Conservation (phyloP, 2,888 invertebrate species). For the Drepana falcataria region DNA sequence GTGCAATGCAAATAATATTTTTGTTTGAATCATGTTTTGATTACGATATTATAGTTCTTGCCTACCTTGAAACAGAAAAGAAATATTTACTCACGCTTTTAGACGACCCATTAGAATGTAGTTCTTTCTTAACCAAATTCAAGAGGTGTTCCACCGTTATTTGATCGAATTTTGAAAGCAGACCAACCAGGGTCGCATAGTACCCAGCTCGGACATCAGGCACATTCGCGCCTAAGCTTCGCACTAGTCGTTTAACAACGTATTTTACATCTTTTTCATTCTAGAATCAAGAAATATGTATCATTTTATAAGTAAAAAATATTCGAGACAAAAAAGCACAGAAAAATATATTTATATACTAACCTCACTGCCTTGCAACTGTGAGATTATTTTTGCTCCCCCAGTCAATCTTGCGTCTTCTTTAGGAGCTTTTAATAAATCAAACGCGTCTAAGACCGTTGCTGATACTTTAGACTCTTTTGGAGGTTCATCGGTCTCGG, state of each 20-base stretch:
- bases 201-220: slow-evolving; percentile 82
- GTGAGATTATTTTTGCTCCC: slow-evolving; percentile 62
- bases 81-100: slow-evolving; percentile 85
- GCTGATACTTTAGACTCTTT: slow-evolving; percentile 44
- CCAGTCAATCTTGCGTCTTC: slow-evolving; percentile 59
- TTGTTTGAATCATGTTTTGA: no score
- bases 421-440: slow-evolving; percentile 52
- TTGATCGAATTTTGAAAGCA: slow-evolving; percentile 73
- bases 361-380: slow-evolving; percentile 60
- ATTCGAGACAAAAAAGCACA: slow-evolving; percentile 1
- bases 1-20: no score
- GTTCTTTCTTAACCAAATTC: slow-evolving; percentile 80
- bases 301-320: slow-evolving; percentile 1
- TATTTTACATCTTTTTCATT: slow-evolving; percentile 81
- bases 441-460: slow-evolving; percentile 66
- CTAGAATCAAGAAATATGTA: slow-evolving; percentile 50
- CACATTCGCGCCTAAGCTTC: slow-evolving; percentile 85
- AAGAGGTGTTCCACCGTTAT: slow-evolving; percentile 75
- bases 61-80: no score
- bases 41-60: no score
- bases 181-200: slow-evolving; percentile 82
- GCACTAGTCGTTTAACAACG: slow-evolving; percentile 82
- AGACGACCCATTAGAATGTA: slow-evolving; percentile 80
- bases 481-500: slow-evolving; percentile 23
- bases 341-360: slow-evolving; percentile 20